Evolutionary conservation across 1,140 invertebrate genomes (phyloP).

Genomic region (Elymnias hypermnestra): DNA sequence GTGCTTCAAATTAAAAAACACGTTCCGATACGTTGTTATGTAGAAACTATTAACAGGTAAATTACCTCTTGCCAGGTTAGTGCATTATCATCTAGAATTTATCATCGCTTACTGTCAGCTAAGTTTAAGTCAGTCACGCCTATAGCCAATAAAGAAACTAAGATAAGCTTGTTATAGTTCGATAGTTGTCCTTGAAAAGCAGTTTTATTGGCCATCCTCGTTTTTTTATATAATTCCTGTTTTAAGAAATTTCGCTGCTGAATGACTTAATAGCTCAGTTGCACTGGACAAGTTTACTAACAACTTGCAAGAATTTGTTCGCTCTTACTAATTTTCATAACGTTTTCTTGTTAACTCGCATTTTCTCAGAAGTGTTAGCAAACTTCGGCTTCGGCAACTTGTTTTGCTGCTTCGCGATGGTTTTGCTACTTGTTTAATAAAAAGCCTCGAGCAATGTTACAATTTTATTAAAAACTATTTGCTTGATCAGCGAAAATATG

Average conservation of each 20-base stretch:
- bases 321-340: conserved; percentile 1
- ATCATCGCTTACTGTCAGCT: too few relatives aligned
- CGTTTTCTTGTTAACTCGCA: conserved; percentile 1
- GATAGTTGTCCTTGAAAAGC: too few relatives aligned
- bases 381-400: neutral
- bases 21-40: too few relatives aligned
- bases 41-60: too few relatives aligned
- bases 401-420: neutral
- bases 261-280: neutral
- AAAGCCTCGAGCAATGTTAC: too few relatives aligned
- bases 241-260: neutral
- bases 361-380: neutral
- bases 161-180: too few relatives aligned
- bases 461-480: neutral
- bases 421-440: neutral
- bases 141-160: too few relatives aligned
- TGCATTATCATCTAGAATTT: too few relatives aligned
- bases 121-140: too few relatives aligned
- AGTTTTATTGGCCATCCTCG: neutral
- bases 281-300: conserved; percentile 1
- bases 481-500: too few relatives aligned
- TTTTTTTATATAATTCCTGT: neutral
- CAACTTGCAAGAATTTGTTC: neutral
- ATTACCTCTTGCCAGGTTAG: too few relatives aligned
- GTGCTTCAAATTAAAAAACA: too few relatives aligned